A percentile compares a stretch with the other conserved stretches of the same genome.
phyloP scores from a whole-genome alignment of 2,113 vertebrate species.

The Sylvilagus bachmani region DNA sequence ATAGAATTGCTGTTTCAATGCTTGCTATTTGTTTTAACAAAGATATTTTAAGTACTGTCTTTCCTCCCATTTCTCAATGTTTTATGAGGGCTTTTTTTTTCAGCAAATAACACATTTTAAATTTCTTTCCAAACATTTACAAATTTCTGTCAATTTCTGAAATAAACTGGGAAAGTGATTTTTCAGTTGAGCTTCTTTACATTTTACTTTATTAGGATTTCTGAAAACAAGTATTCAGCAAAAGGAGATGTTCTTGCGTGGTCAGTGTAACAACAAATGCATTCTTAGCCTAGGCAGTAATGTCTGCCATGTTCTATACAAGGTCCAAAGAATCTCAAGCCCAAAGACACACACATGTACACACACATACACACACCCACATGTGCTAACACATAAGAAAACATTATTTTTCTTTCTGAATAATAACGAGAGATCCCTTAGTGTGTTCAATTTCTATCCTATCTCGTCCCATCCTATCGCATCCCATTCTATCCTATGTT shows the following conservation, averaged over 20 bases:
- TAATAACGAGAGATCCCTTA: background rate
- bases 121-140: constrained; percentile 29
- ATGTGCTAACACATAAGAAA: background rate
- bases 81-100: background rate
- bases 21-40: constrained; percentile 43
- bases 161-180: constrained; percentile 25
- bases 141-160: constrained; percentile 46
- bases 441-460: too few species aligned
- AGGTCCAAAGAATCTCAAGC: background rate
- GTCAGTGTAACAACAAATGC: background rate
- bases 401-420: background rate
- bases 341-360: accelerated
- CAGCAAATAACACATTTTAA: constrained; percentile 57
- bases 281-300: background rate
- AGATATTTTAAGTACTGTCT: background rate
- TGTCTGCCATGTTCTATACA: background rate
- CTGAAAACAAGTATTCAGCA: background rate
- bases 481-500: too few species aligned
- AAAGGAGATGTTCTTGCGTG: background rate
- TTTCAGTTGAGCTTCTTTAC: constrained; percentile 13
- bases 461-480: background rate
- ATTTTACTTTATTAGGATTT: background rate
- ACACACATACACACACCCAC: too few species aligned
- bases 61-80: background rate
- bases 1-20: constrained; percentile 26